Base-by-base conservation (phyloP, 2,888 invertebrate genomes). In the Horisme vitalbata region DNA sequence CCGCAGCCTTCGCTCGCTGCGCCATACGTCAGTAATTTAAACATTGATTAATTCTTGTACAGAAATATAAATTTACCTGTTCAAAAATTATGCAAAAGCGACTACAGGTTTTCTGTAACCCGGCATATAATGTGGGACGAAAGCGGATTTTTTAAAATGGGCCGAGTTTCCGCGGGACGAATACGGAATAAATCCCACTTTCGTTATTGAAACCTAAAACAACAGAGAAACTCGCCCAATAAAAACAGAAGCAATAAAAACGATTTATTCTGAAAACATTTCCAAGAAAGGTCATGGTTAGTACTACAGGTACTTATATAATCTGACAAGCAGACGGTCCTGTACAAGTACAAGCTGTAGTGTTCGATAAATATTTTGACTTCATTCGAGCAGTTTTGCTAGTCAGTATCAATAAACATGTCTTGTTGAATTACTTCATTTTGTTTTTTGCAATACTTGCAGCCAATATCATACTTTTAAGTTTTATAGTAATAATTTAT, bases 331-430 rank as follows among this genome's bases (percentile, higher is more conserved):
- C 55, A 62, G 61, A 64, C 54, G 58, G 64, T 65, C 55, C 61
- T 52, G 49, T 51, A 55, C 59, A 59, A 57, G 57, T 8, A 26
- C 24, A 30, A 31, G 61, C 63, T 66, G 53, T 57, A 80, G 80
- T 69, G 79, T 59, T 71, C 59, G 55, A 72, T 75, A 77, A 83
- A 83, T 72, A 79, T 76, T 78, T 74, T 75, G 63, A 62, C 62
- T 66, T 55, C 62, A 56, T 58, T 59, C 56, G 44, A 59, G 63
- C 72, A 67, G 66, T 76, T 73, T 75, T 65, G 60, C 63, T 60
- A 55, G 43, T 26, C 21, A 43, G 41, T 26, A 41, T 52, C 48
- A 53, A 56, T 50, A 49, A 45, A 52, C 34, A 45, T 30, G 37
- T 35, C 31, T 38, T 27, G 23, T 27, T 41, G 35, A 41, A 53